phyloP scores from a whole-genome alignment of 1,140 invertebrate genomes.

The Zaprionus africanus region DNA sequence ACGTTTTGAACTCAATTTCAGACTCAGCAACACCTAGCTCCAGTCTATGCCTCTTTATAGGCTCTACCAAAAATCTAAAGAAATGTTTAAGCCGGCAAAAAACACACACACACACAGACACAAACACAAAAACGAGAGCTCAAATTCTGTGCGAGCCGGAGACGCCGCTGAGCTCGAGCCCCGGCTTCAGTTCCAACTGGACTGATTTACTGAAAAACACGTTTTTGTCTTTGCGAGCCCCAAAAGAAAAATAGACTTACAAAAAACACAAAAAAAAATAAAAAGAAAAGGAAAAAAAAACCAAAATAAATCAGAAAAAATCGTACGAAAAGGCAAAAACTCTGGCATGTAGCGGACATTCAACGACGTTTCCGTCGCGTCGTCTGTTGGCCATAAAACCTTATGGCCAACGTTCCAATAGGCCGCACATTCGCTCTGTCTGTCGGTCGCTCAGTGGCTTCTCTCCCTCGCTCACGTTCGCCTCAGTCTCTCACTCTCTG shows the following conservation, averaged over 20 bases:
- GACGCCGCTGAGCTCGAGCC: constrained; percentile 3
- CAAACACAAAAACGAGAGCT: not conserved
- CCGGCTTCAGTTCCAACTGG: not conserved
- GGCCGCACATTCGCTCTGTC: constrained; percentile 57
- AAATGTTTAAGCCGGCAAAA: constrained; percentile 71
- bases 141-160: constrained; percentile 14
- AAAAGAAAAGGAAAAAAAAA: constrained; percentile 18
- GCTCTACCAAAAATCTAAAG: constrained; percentile 49
- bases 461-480: not conserved
- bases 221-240: constrained; percentile 73
- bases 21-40: constrained; percentile 10
- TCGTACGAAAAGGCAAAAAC: constrained; percentile 42
- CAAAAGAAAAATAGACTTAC: constrained; percentile 47
- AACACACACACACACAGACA: constrained; percentile 14
- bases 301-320: constrained; percentile 26
- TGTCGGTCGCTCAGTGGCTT: not conserved
- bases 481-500: not conserved
- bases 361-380: constrained; percentile 37
- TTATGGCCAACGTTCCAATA: constrained; percentile 79
- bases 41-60: constrained; percentile 30
- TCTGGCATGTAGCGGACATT: constrained; percentile 48
- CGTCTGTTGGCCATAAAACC: constrained; percentile 67
- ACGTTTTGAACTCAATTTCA: constrained; percentile 54
- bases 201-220: constrained; percentile 61
- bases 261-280: constrained; percentile 36